These are phyloP conservation scores for Psittacus erithacus DNA, from an alignment of 2,113 vertebrate species.

Conservation along the genomic window DNA sequence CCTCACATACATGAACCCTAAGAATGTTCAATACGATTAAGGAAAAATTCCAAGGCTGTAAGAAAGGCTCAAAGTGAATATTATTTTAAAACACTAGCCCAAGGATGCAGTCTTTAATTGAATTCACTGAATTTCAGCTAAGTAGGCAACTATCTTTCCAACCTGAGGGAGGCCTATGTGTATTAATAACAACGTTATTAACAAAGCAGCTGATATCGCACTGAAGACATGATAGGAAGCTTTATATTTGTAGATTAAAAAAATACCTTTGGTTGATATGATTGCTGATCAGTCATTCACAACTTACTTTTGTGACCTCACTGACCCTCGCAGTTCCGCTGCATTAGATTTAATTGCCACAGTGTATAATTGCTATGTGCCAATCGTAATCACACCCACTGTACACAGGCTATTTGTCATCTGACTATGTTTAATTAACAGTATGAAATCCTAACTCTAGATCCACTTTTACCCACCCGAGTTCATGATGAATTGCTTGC, in stretches of 20 bases:
- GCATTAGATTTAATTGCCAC: conserved; percentile 19
- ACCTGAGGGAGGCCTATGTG: conserved; percentile 16
- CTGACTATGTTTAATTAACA: conserved; percentile 14
- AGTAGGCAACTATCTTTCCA: conserved; percentile 37
- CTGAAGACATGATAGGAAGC: not conserved
- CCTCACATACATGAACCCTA: not conserved
- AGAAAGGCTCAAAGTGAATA: conserved; percentile 18
- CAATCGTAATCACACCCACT: not conserved
- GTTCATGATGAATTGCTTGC: not conserved
- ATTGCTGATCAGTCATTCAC: not conserved
- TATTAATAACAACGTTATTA: conserved; percentile 46
- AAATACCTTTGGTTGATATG: not conserved
- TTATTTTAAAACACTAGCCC: conserved; percentile 31
- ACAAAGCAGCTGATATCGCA: not conserved
- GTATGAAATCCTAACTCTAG: not conserved
- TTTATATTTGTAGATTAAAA: not conserved
- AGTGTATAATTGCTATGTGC: not conserved
- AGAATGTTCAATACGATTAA: conserved; percentile 18
- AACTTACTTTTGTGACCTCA: not conserved
- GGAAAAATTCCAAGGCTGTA: conserved; percentile 8
- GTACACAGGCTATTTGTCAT: not conserved
- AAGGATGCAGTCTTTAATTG: conserved; percentile 44
- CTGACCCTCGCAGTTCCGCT: not conserved
- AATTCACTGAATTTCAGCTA: conserved; percentile 58
- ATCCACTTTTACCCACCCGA: not conserved